Base-by-base conservation (phyloP, 2,888 invertebrate genomes). In the Caenorhabditis sp. region DNA sequence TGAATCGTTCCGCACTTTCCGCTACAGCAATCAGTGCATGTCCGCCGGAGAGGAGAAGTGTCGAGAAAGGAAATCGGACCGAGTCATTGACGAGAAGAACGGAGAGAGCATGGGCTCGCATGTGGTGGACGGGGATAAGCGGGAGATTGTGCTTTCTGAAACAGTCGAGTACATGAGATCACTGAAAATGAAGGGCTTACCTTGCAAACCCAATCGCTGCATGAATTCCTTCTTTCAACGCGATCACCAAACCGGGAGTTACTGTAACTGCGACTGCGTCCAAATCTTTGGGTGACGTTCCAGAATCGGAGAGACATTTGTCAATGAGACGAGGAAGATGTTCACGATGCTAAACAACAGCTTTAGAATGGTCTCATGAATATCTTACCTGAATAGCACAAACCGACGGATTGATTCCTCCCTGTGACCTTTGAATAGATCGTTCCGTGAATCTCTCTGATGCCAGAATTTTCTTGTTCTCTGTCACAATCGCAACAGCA, bases 51-150 rank as follows among this genome's bases (percentile, higher is more conserved):
- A 91, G 80, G 5, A 91, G 80, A 35, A 91, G 76, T 4, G 87
- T 68, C 32, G 88, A 58, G 69, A 90, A 91, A 13, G 91, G 91
- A 60, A 86, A 90, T 22, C 76, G 44, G 28, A 91, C 56, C 5
- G 82, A 50, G 6, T 69, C 58, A 60, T 94, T 92, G 89, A 94
- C 90, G 20, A 99, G 92, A 62, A 95, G 94, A 84, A 94, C 93
- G 62, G 96, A 96, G 74, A 99, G 93, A 4, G 98, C 97, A 94
- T 99, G 99, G 1, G 99, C 98, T 93, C 98, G 95, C 99, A 99
- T 99, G 90, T 99, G 99, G 93, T 99, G 98, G 78, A 99, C 95
- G 0, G 98, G 97, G 91, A 99, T 96, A 83, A 98, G 93, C 0
- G 97, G 96, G 62, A 85, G 71, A 11, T 74, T 53, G 40, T 65